phyloP scores from a whole-genome alignment of 2,888 invertebrate genomes.

The Zaprionus lineosus region DNA sequence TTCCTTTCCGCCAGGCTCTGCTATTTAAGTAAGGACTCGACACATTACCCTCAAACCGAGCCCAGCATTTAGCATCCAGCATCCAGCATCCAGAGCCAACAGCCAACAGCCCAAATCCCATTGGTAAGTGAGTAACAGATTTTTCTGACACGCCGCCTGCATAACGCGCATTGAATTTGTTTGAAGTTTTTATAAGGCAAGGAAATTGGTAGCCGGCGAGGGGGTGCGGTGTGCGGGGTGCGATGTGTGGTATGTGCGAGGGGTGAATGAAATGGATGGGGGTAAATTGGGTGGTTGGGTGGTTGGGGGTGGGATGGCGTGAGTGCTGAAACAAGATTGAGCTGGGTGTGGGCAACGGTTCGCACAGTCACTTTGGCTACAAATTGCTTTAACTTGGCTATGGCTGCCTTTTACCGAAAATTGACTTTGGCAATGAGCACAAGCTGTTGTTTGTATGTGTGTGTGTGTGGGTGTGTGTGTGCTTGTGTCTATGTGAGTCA shows the following conservation, averaged over 20 bases:
- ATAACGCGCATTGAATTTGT: slow-evolving; percentile 61
- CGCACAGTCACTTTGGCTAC: slow-evolving; percentile 47
- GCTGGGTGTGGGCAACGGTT: slow-evolving; percentile 22
- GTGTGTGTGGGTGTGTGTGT: slow-evolving; percentile 15
- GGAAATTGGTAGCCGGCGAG: slow-evolving; percentile 16
- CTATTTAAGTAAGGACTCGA: slow-evolving; percentile 18
- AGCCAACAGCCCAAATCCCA: slow-evolving; percentile 1
- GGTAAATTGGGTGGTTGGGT: slow-evolving; percentile 3
- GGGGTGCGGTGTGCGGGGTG: too few relatives aligned
- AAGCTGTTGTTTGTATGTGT: slow-evolving; percentile 63
- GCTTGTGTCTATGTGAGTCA: background rate
- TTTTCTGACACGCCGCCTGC: slow-evolving; percentile 77
- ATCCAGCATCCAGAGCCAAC: too few relatives aligned
- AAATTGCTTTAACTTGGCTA: slow-evolving; percentile 57
- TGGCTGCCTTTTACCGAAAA: slow-evolving; percentile 63
- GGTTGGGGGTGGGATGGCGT: too few relatives aligned
- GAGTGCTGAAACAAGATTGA: too few relatives aligned
- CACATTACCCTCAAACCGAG: slow-evolving; percentile 32
- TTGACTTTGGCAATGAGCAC: slow-evolving; percentile 75
- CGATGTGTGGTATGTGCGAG: too few relatives aligned
- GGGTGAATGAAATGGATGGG: slow-evolving; percentile 3
- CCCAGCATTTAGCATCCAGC: too few relatives aligned
- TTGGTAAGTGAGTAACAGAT: slow-evolving; percentile 75
- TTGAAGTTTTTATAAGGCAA: slow-evolving; percentile 64
- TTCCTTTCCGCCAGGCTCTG: background rate